phyloP scores from a whole-genome alignment of 2,113 vertebrate species.

The Turnix velox region DNA sequence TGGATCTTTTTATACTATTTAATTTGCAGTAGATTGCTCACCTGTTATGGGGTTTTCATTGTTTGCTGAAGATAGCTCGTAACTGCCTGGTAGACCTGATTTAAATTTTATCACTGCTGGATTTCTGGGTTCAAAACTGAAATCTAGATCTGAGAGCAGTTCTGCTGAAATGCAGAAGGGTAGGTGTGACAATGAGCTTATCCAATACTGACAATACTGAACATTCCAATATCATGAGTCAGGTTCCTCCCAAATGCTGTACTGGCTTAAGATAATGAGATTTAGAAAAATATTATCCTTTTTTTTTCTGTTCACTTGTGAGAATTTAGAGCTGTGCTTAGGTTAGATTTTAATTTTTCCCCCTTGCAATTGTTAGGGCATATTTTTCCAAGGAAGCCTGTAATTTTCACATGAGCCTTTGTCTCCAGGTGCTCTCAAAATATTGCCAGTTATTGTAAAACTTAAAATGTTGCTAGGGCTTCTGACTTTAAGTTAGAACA shows the following conservation, averaged over 20 bases:
- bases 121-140: not conserved
- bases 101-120: not conserved
- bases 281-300: not conserved
- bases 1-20: not conserved
- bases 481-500: not conserved
- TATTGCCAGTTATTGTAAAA: not conserved
- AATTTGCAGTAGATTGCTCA: not conserved
- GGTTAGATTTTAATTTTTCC: not conserved
- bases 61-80: not conserved
- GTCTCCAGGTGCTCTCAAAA: conserved; percentile 38
- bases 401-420: not conserved
- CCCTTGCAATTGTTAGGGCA: not conserved
- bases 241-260: not conserved
- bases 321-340: not conserved
- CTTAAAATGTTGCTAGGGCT: not conserved
- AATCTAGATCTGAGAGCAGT: not conserved
- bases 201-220: not conserved
- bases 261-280: not conserved
- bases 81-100: not conserved
- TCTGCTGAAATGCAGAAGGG: not conserved
- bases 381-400: not conserved
- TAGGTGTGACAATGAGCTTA: not conserved
- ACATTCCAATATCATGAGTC: not conserved
- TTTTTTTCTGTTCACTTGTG: not conserved
- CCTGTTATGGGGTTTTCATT: not conserved